Percentiles rank a stretch among this genome's conserved stretches.
phyloP scores from a whole-genome alignment of 1,140 invertebrate genomes.

The Lepidurus apus region DNA sequence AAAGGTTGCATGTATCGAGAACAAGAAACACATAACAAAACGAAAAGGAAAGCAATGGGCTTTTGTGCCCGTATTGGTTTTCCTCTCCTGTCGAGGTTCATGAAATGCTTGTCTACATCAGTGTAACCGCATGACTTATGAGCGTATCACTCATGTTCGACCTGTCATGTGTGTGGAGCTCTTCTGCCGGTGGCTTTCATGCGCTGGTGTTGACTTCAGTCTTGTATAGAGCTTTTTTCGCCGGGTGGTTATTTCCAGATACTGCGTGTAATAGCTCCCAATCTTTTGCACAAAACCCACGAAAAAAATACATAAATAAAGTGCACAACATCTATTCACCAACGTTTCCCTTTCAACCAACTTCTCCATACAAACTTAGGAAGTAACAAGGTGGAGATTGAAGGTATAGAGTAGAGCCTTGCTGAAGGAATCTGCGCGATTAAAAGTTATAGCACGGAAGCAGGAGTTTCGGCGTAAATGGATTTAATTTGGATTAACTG shows the following conservation, averaged over 20 bases:
- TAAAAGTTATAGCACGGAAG: too few relatives aligned
- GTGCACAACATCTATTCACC: too few relatives aligned
- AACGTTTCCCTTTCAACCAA: too few relatives aligned
- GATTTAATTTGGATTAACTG: background rate
- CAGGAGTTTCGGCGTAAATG: background rate
- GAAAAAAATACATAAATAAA: too few relatives aligned
- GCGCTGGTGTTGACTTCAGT: too few relatives aligned
- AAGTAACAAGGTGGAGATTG: too few relatives aligned
- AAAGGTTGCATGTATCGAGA: slow-evolving; percentile 12
- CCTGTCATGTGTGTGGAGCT: background rate
- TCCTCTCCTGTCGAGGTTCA: slow-evolving; percentile 11
- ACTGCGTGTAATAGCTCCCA: background rate
- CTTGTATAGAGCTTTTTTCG: background rate
- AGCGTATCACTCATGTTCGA: slow-evolving; percentile 8
- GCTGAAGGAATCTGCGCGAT: too few relatives aligned
- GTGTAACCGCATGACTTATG: slow-evolving; percentile 15
- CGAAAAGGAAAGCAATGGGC: background rate
- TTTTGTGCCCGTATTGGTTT: slow-evolving; percentile 2
- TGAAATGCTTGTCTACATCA: slow-evolving; percentile 11
- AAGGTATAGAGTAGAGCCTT: too few relatives aligned
- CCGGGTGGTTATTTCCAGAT: background rate
- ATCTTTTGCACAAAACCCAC: background rate
- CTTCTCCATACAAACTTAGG: too few relatives aligned
- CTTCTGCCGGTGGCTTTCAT: too few relatives aligned
- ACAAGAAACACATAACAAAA: background rate